Percentiles rank a stretch among this genome's conserved stretches.
Evolutionary conservation across 1,140 invertebrate species (phyloP).

Genomic region (Ectropis grisescens): DNA sequence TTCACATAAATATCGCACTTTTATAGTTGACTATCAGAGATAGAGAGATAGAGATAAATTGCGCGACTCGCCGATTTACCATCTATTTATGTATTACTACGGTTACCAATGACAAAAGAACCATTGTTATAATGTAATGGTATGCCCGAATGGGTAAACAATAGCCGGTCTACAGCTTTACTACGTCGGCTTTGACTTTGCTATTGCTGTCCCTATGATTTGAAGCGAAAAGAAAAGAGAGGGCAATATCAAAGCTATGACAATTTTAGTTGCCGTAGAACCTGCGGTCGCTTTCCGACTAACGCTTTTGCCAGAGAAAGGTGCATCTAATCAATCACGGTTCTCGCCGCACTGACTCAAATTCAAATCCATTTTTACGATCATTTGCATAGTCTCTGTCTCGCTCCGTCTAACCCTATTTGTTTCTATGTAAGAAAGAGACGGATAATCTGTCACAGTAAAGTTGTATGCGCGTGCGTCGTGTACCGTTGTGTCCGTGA

Average conservation of each 20-base stretch:
- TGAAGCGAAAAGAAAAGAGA: too few species aligned
- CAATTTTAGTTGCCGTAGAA: too few species aligned
- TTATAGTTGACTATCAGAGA: too few species aligned
- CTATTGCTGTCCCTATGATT: too few species aligned
- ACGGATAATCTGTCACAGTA: constrained; percentile 20
- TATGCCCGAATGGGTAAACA: constrained; percentile 26
- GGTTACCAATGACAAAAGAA: constrained; percentile 10
- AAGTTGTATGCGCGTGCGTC: constrained; percentile 46
- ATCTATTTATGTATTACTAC: constrained; percentile 14
- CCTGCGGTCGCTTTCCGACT: constrained; percentile 19
- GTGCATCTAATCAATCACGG: constrained; percentile 59
- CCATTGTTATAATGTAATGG: constrained; percentile 15
- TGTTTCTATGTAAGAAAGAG: constrained; percentile 11
- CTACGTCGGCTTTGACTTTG: too few species aligned
- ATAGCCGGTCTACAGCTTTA: constrained; percentile 12
- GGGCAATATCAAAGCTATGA: too few species aligned
- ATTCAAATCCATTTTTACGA: constrained; percentile 33
- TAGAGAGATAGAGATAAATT: too few species aligned
- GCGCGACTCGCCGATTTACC: constrained; percentile 11
- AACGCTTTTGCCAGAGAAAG: constrained; percentile 35
- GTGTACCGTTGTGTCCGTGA: constrained; percentile 43
- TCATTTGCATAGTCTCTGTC: constrained; percentile 38
- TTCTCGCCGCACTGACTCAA: constrained; percentile 24
- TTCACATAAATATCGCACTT: too few species aligned
- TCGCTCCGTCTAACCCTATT: constrained; percentile 9